Base-by-base conservation (phyloP, 1,140 invertebrate species). In the Conopomorpha cramerella region DNA sequence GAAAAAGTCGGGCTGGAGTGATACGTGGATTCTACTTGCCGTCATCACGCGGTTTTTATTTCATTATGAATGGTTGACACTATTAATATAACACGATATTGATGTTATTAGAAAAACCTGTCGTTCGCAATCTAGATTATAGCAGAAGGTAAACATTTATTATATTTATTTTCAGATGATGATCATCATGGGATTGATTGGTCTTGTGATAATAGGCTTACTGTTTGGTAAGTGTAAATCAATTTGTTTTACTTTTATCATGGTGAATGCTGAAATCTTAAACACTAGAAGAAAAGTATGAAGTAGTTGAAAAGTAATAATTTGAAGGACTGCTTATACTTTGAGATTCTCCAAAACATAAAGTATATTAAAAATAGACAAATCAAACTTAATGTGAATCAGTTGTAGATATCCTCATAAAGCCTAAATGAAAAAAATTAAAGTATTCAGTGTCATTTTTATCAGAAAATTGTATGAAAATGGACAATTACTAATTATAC, bases 161-260 rank as follows among this genome's bases (percentile, higher is more conserved):
- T 30, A 30, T 17, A 37, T 43, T 41, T 16, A 45, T 57, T 77
- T 56, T 45, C 74, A 93, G 91, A 93, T 93, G 92, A 93, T 94
- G 90, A 90, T 93, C 63, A 93, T 94, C 52, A 91, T 94, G 84
- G 91, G 91, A 36, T 86, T 91, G 28, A 93, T 95, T 74, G 89
- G 87, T 51, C 81, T 92, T 49, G 87, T 93, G 49, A 85, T 94
- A 77, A 79, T 93, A 64, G 89, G 88, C 60, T 89, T 94, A 52
- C 88, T 95, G 72, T 86, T 92, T 78, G 88, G 91, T 93, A 87
- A 93, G 91, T 86, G 71, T 54, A 45, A 3, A 37, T 29, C 38
- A 33, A 29, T 29, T 7, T 11, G 11, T 32, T 16, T 14, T 32
- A 17, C 16, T 14, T 3, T 29, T 13, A 13, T 29, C 10, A 7